These are phyloP conservation scores for Colius striatus DNA, from an alignment of 2,113 vertebrate genomes.

Conservation along the genomic window DNA sequence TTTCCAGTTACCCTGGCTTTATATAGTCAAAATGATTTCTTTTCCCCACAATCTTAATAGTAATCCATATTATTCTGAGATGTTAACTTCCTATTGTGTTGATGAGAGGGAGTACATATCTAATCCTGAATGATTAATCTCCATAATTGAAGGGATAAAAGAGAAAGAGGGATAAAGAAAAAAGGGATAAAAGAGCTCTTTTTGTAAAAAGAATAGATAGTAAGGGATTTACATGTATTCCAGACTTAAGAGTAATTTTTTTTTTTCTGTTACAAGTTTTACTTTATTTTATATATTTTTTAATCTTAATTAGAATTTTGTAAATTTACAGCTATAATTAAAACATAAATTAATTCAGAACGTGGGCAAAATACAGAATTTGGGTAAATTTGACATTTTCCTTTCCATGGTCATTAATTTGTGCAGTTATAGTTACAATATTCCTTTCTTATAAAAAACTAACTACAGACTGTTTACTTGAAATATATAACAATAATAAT, in stretches of 20 bases:
- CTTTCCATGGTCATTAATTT: not conserved
- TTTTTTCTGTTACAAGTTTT: not conserved
- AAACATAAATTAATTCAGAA: not conserved
- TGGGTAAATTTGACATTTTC: not conserved
- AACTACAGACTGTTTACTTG: not conserved
- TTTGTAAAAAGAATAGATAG: not conserved
- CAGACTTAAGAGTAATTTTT: not conserved
- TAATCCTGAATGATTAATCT: not conserved
- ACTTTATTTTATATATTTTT: not conserved
- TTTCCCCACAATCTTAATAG: not conserved
- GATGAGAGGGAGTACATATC: not conserved
- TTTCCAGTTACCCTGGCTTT: not conserved
- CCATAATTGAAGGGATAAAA: constrained; percentile 6
- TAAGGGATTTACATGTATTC: not conserved
- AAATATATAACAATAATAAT: not conserved
- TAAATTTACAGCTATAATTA: not conserved
- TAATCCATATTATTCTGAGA: not conserved
- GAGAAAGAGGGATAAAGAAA: not conserved
- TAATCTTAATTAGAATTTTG: not conserved
- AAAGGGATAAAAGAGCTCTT: not conserved
- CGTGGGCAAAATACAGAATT: not conserved
- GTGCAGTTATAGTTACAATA: not conserved
- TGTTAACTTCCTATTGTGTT: not conserved
- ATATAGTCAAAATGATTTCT: rapidly evolving
- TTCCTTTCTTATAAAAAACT: not conserved